These are phyloP conservation scores for Phodopus roborovskii DNA, from an alignment of 2,113 vertebrate genomes.

Conservation along the genomic window DNA sequence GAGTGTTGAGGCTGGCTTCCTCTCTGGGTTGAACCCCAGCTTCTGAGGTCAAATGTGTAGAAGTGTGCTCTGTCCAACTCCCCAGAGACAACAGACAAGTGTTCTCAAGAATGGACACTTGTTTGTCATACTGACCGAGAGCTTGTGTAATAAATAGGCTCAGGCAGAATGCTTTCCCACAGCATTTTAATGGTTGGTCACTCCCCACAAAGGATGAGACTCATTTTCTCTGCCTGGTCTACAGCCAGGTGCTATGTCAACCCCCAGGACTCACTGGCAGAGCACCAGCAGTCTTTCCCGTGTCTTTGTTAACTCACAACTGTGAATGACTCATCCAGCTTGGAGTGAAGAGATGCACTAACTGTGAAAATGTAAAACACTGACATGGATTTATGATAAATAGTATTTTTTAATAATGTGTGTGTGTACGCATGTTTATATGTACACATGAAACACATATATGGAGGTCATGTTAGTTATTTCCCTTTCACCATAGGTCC, in stretches of 20 bases:
- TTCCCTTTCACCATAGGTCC: not conserved
- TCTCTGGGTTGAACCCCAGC: not conserved
- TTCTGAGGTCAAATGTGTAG: not conserved
- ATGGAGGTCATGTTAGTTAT: not conserved
- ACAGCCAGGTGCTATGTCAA: not conserved
- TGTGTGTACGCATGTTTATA: not conserved
- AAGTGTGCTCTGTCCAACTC: not conserved
- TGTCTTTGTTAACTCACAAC: not conserved
- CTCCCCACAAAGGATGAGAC: not conserved
- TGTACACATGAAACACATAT: not conserved
- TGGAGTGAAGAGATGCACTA: not conserved
- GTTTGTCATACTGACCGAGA: not conserved
- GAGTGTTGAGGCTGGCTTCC: not conserved
- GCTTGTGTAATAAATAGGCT: too few relatives aligned
- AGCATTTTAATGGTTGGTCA: not conserved
- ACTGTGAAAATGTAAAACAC: not conserved
- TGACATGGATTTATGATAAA: not conserved
- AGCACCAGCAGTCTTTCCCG: not conserved
- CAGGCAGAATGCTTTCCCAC: not conserved
- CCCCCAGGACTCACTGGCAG: not conserved
- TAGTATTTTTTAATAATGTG: not conserved
- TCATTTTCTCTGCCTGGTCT: not conserved
- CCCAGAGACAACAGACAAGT: not conserved
- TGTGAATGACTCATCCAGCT: not conserved
- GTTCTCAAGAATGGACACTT: not conserved